A percentile compares a stretch with the other conserved stretches of the same genome.
phyloP scores from a whole-genome alignment of 30 jellyfish, hydroid and myxozoan species.

The Aurelia sp. region DNA sequence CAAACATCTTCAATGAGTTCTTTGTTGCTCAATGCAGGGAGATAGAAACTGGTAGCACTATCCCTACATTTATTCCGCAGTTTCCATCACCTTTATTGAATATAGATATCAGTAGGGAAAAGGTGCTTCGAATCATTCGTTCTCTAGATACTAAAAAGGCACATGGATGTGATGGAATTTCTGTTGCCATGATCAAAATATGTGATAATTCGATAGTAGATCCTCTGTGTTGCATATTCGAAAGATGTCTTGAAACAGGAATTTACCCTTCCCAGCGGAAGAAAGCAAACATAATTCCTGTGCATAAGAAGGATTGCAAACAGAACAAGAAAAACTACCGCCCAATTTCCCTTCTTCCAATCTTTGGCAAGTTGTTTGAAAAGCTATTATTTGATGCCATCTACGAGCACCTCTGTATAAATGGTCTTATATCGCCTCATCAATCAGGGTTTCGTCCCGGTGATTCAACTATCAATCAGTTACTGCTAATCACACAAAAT shows the following conservation, averaged over 20 bases:
- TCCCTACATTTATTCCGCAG: too few relatives aligned
- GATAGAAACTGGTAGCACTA: too few relatives aligned
- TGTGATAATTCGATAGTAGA: too few relatives aligned
- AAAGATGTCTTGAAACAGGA: constrained; percentile 22
- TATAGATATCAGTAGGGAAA: too few relatives aligned
- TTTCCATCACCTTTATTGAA: too few relatives aligned
- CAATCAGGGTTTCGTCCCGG: constrained; percentile 66
- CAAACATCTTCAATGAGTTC: too few relatives aligned
- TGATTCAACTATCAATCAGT: neutral
- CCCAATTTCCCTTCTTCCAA: constrained; percentile 5
- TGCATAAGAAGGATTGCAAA: constrained; percentile 67
- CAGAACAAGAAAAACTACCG: constrained; percentile 55
- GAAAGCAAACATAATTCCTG: constrained; percentile 52
- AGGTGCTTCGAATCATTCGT: neutral
- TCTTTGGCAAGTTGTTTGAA: too few relatives aligned
- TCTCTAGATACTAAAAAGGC: constrained; percentile 60
- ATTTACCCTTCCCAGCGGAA: constrained; percentile 39
- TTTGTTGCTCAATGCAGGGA: too few relatives aligned
- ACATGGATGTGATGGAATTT: constrained; percentile 50
- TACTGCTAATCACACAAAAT: constrained; percentile 6
- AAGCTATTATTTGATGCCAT: constrained; percentile 1
- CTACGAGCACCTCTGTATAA: constrained; percentile 51
- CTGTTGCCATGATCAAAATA: neutral
- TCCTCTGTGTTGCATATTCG: constrained; percentile 6
- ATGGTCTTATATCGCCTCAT: constrained; percentile 50